These are phyloP conservation scores for Merops nubicus DNA, from an alignment of 2,113 vertebrate species.

Conservation along the genomic window DNA sequence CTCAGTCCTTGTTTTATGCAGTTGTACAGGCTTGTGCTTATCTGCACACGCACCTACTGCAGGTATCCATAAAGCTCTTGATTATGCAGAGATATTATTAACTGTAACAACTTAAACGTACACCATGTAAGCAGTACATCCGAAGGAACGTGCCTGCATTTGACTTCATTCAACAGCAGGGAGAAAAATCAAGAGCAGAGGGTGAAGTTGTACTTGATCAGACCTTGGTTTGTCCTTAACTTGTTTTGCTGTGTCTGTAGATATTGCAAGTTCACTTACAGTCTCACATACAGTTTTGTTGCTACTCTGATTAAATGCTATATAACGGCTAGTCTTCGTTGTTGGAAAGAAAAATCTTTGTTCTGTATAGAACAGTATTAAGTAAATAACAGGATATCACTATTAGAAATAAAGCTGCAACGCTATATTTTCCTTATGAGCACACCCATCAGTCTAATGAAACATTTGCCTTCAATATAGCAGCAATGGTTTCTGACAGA, in stretches of 20 bases:
- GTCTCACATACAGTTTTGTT: background rate
- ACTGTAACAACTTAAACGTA: background rate
- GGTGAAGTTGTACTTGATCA: background rate
- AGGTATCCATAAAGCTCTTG: too few relatives aligned
- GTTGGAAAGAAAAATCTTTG: background rate
- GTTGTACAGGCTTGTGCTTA: fast-evolving
- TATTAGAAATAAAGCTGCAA: background rate
- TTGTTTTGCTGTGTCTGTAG: background rate
- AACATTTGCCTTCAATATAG: background rate
- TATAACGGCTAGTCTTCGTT: background rate
- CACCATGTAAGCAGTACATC: background rate
- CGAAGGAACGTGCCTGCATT: background rate
- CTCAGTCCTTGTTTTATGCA: fast-evolving
- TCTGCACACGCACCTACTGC: fast-evolving
- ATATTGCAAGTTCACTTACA: background rate
- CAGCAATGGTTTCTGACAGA: background rate
- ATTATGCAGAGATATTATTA: background rate
- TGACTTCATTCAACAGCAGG: background rate
- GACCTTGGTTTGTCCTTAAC: background rate
- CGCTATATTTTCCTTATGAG: background rate
- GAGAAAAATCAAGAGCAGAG: background rate
- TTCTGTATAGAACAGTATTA: background rate
- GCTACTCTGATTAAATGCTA: background rate
- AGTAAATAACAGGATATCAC: background rate
- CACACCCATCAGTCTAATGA: background rate